These are phyloP conservation scores for Hedya salicella DNA, from an alignment of 2,888 invertebrate genomes.

Conservation along the genomic window DNA sequence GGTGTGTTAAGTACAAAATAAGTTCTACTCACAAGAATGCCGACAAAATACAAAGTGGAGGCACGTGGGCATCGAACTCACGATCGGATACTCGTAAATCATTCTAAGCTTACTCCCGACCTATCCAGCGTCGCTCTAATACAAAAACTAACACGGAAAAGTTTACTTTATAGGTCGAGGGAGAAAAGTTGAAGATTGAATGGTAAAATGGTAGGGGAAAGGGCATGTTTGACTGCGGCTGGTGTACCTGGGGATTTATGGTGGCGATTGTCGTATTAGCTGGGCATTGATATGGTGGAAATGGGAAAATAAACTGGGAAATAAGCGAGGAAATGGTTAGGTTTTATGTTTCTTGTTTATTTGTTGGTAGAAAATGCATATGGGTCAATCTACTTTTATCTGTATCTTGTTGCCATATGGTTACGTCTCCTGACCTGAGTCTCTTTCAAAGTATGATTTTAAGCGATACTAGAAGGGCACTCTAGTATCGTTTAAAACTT, in stretches of 20 bases:
- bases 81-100: slow-evolving; percentile 33
- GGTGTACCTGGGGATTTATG: slow-evolving; percentile 37
- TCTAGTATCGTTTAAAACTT: too few relatives aligned
- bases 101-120: slow-evolving; percentile 32
- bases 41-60: slow-evolving; percentile 30
- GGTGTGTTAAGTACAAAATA: slow-evolving; percentile 9
- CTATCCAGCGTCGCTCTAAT: background rate
- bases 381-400: too few relatives aligned
- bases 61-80: slow-evolving; percentile 32
- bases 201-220: background rate
- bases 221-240: slow-evolving; percentile 1
- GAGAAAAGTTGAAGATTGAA: background rate
- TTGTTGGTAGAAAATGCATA: background rate
- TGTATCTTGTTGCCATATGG: too few relatives aligned
- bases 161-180: background rate
- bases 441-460: too few relatives aligned
- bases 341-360: slow-evolving; percentile 6
- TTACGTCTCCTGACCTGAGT: too few relatives aligned
- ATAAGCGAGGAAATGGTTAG: slow-evolving; percentile 9
- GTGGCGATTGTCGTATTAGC: slow-evolving; percentile 37
- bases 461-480: too few relatives aligned
- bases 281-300: slow-evolving; percentile 36
- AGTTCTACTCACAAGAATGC: slow-evolving; percentile 10
- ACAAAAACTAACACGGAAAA: background rate
- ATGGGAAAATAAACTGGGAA: slow-evolving; percentile 27